Evolutionary conservation across 1,140 invertebrate species (phyloP).

Genomic region (Conus ventricosus): DNA sequence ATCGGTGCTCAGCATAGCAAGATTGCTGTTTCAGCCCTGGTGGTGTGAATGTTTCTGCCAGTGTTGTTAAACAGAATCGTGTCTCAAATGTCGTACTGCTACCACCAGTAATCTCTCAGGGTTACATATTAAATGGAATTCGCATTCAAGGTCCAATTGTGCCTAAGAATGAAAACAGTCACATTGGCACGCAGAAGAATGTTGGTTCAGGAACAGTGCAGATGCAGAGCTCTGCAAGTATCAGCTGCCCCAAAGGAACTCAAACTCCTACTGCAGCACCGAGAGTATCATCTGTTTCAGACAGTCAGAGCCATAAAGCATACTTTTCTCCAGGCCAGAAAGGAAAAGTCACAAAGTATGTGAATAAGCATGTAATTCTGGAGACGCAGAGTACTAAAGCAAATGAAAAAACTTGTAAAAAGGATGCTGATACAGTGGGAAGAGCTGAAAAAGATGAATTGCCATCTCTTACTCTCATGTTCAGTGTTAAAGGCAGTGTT

Average conservation of each 20-base stretch:
- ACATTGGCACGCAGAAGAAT: not conserved
- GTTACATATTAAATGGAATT: not conserved
- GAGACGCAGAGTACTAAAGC: too few relatives aligned
- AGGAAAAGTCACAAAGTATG: too few relatives aligned
- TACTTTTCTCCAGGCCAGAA: too few relatives aligned
- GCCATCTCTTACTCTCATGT: not conserved
- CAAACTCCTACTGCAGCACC: not conserved
- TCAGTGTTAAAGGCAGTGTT: not conserved
- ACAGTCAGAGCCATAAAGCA: too few relatives aligned
- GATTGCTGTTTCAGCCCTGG: not conserved
- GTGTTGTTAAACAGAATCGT: not conserved
- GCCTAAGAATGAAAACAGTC: not conserved
- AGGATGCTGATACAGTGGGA: too few relatives aligned
- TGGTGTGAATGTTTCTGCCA: not conserved
- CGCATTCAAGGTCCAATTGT: not conserved
- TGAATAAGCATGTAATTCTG: too few relatives aligned
- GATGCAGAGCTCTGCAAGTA: not conserved
- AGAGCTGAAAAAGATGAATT: not conserved
- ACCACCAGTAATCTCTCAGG: not conserved
- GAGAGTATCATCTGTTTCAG: not conserved
- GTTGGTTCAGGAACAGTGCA: not conserved
- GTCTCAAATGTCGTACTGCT: not conserved
- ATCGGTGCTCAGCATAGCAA: too few relatives aligned
- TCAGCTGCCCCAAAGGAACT: not conserved
- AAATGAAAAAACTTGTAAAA: too few relatives aligned